Base-by-base conservation (phyloP, 2,888 invertebrate species). In the Drosophila paranaensis region DNA sequence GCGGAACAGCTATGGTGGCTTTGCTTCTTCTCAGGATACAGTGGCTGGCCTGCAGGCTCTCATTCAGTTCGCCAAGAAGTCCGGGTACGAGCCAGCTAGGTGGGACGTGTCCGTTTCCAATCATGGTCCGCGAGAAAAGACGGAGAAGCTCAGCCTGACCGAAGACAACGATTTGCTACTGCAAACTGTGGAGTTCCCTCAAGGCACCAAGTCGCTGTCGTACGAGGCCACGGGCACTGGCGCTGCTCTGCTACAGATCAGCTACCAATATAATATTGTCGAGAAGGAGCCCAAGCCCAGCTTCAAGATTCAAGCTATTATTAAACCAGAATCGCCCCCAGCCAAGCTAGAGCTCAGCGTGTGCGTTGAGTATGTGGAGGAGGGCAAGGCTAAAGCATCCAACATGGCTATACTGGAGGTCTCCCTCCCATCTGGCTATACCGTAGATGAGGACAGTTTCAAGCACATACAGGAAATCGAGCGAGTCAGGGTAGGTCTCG, bases 401-500 rank as follows among this genome's bases (percentile, higher is more conserved):
- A 98, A 98, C 77, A 96, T 98, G 95, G 97, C 97, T n/a, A 95
- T 98, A 2, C 95, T 98, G 94, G 97, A 98, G 88, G 96, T 98
- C 0, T 95, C 95, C 66, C 94, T 98, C 71, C 98, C 98, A 0
- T 98, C 98, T 0, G 98, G 98, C 30, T 98, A 98, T 91, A 95
- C 96, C 0, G 96, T 97, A 0, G 97, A 98, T 82, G 94, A 95
- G 83, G 95, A 95, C 85, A 96, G 95, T 0, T 93, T 97, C 50
- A 96, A 96, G 2, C 94, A 94, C 73, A 92, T 95, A n/a, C 76
- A 80, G 20, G 65, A 75, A 48, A 93, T 94, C 81, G 94, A 94
- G 75, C 91, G 89, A 35, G 92, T 93, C 13, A 85, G 91, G 73
- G 92, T 92, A 79, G 77, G 84, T 82, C 27, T 16, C 33, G 20